These are phyloP conservation scores for Larimichthys polyactis DNA, from an alignment of 2,113 vertebrate genomes.

Conservation along the genomic window DNA sequence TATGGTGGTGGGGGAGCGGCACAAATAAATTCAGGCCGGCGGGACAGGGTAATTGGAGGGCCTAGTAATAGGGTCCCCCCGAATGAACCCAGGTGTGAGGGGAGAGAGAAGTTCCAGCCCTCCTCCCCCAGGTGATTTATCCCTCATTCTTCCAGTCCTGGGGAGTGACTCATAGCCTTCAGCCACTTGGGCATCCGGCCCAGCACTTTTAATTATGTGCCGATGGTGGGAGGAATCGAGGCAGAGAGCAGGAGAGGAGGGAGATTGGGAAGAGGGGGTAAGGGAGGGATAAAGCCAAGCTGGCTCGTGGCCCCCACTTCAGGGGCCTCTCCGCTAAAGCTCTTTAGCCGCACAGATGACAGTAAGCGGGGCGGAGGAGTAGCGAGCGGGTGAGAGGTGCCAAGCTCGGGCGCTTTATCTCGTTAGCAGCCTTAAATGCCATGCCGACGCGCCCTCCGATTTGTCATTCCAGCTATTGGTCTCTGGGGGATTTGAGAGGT, in stretches of 20 bases:
- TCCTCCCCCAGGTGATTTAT: slow-evolving; percentile 83
- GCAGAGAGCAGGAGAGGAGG: slow-evolving; percentile 45
- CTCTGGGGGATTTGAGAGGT: slow-evolving; percentile 80
- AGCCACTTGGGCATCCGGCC: slow-evolving; percentile 78
- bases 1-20: slow-evolving; percentile 82
- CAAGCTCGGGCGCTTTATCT: slow-evolving; percentile 78
- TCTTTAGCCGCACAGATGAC: slow-evolving; percentile 79
- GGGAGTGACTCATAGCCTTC: slow-evolving; percentile 83
- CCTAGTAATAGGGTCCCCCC: slow-evolving; percentile 80
- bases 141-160: slow-evolving; percentile 68
- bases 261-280: slow-evolving; percentile 49
- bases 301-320: slow-evolving; percentile 75
- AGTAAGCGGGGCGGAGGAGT: slow-evolving; percentile 75
- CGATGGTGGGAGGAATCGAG: slow-evolving; percentile 64
- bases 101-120: slow-evolving; percentile 76
- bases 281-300: slow-evolving; percentile 74
- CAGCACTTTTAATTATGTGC: slow-evolving; percentile 83
- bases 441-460: slow-evolving; percentile 71
- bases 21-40: slow-evolving; percentile 85
- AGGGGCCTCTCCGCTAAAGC: slow-evolving; percentile 78
- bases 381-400: slow-evolving; percentile 72
- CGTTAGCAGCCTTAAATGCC: slow-evolving; percentile 83
- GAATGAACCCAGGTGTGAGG: slow-evolving; percentile 80
- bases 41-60: slow-evolving; percentile 87
- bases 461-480: slow-evolving; percentile 78